Evolutionary conservation across 2,888 invertebrate genomes (phyloP).

Genomic region (Oscheius onirici): DNA sequence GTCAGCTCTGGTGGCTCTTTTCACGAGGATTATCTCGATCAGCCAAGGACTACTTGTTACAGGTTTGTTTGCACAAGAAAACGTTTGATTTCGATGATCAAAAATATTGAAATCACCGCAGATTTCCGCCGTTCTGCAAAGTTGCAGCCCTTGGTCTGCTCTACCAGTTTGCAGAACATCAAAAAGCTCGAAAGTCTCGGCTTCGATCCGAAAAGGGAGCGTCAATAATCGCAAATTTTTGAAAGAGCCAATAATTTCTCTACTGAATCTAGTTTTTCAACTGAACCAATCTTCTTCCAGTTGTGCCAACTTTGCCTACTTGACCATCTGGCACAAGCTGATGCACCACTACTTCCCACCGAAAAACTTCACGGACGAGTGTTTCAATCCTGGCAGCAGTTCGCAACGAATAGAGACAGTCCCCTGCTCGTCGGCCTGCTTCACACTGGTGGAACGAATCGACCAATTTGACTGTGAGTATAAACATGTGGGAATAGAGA

Average conservation of each 20-base stretch:
- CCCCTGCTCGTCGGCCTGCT: slow-evolving; percentile 63
- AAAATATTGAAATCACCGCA: too few relatives aligned
- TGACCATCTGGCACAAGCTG: slow-evolving; percentile 60
- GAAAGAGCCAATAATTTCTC: too few relatives aligned
- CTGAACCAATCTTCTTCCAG: slow-evolving; percentile 38
- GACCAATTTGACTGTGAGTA: slow-evolving; percentile 56
- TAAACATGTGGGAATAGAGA: neutral
- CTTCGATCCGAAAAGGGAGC: too few relatives aligned
- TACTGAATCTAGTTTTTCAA: too few relatives aligned
- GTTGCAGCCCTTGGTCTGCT: too few relatives aligned
- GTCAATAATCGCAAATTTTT: too few relatives aligned
- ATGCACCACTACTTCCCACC: slow-evolving; percentile 68
- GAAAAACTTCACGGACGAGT: slow-evolving; percentile 66
- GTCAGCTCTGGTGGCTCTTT: neutral
- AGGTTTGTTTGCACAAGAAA: neutral
- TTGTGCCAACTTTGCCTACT: slow-evolving; percentile 62
- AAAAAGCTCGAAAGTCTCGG: neutral
- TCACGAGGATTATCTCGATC: slow-evolving; percentile 13
- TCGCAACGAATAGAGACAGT: slow-evolving; percentile 59
- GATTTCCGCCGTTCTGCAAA: too few relatives aligned
- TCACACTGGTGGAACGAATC: slow-evolving; percentile 64
- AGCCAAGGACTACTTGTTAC: slow-evolving; percentile 8
- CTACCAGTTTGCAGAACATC: too few relatives aligned
- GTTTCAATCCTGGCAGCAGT: slow-evolving; percentile 48
- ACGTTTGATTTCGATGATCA: too few relatives aligned